These are phyloP conservation scores for Clistopyga incitator DNA, from an alignment of 2,888 invertebrate genomes.

Conservation along the genomic window DNA sequence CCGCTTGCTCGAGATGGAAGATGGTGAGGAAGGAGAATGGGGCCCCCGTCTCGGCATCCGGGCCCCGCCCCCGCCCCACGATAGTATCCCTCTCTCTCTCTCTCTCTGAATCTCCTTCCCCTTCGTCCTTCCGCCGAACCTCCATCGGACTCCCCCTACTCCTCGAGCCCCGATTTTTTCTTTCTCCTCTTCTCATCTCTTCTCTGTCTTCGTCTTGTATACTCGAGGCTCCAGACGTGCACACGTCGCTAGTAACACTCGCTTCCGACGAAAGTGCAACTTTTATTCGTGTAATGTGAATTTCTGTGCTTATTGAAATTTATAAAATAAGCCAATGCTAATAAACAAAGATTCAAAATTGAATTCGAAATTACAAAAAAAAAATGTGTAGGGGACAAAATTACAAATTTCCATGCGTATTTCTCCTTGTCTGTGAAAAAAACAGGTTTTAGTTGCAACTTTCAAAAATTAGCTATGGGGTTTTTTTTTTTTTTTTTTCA, in stretches of 20 bases:
- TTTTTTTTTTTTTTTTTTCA: too few species aligned
- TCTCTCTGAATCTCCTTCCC: conserved; percentile 74
- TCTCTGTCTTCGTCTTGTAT: conserved; percentile 66
- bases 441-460: too few species aligned
- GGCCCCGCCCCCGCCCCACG: conserved; percentile 80
- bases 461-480: too few species aligned
- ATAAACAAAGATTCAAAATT: too few species aligned
- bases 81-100: conserved; percentile 69
- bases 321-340: not conserved
- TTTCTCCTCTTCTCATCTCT: conserved; percentile 56
- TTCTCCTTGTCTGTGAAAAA: too few species aligned
- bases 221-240: not conserved
- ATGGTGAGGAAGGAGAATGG: conserved; percentile 80
- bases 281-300: conserved; percentile 61
- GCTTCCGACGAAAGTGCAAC: conserved; percentile 28
- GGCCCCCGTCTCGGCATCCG: conserved; percentile 81
- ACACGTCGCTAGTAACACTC: not conserved
- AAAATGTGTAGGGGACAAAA: too few species aligned
- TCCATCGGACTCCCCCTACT: conserved; percentile 68
- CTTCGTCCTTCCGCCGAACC: conserved; percentile 74
- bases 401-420: too few species aligned
- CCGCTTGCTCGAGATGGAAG: conserved; percentile 77
- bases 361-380: too few species aligned
- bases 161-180: conserved; percentile 38
- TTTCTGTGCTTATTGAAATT: conserved; percentile 28